Evolutionary conservation across 1,140 invertebrate genomes (phyloP), one percentile per base, ranked within the genome.

Genomic region (Brachionus rotundiformis): DNA sequence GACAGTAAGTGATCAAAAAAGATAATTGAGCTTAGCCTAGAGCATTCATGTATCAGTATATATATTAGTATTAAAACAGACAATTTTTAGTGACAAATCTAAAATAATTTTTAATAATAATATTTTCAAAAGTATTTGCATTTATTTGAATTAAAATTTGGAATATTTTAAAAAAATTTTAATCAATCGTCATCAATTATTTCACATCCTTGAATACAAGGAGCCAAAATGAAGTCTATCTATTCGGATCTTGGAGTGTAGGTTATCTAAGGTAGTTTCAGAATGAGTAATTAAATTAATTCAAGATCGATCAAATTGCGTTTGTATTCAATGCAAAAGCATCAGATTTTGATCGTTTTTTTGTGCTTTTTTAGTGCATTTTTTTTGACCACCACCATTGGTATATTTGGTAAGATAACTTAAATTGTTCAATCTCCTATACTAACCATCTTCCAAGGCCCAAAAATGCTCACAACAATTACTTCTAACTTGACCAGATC

Each of bases 281-380:
- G 11, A 11, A 3, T 23, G 10, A 25, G 33, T 23, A n/a, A 29
- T 63, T 29, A n/a, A 29, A 3, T 31, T 27, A 29, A 27, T 75
- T 49, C 7, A 77, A 77, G 73, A 44, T 77, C 73, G 33, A 59
- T 79, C 19, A 79, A 79, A 79, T 3, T 79, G 23, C 44, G 76
- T 59, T 41, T 79, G 31, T 79, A 79, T 61, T 79, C 76, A 29
- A 59, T 79, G 76, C 47, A 79, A 54, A 79, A 79, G 23, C 76
- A 63, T 79, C 76, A 79, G 10, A 39, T 79, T 23, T 41, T 79
- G 3, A 39, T 63, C 7, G 31, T 79, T 13, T 79, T 59, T 59
- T 23, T 79, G 11, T 79, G 44, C 13, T 79, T 79, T 79, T 36
- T 79, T 39, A 19, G 6, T 10, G 3, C 76, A 23, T 63, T 79